Base-by-base conservation (phyloP, 2,113 vertebrate genomes). In the Oxyura jamaicensis region DNA sequence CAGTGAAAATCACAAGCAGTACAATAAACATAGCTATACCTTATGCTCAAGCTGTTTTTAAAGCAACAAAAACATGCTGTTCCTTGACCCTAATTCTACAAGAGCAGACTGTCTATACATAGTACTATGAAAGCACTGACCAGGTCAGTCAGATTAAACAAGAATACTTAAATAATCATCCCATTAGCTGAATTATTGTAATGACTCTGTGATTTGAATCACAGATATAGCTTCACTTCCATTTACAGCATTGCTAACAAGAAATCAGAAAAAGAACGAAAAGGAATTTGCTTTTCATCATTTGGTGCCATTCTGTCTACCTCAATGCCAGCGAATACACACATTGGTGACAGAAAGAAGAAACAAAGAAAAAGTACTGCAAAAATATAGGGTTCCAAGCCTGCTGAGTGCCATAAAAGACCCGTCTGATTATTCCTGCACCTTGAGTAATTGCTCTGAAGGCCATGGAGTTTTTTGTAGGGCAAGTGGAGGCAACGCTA, bases 121-220 rank as follows among this genome's bases (percentile, higher is more conserved):
- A 50, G 31, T 58, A 52, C 50, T 72, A 2, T 1, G 62, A 87
- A 91, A 93, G 44, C 39, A 95, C 67, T 92, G 86, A 78, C 18
- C 22, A 31, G n/a, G 53, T 76, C 90, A 91, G 42, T 55, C 68
- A 86, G 53, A 95, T 85, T 33, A 94, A 96, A 93, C 69, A 83
- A 46, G 44, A 83, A 73, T 41, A 79, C 44, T 86, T 94, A 85
- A 91, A 76, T 55, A 90, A 83, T 88, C 78, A 79, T 63, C 35
- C 74, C 52, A 86, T 96, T 94, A 96, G 41, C 75, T 76, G 78
- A 95, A 95, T 95, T 81, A 91, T 16, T 79, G 55, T 62, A 88
- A 91, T 85, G 63, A 67, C 67, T 78, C 73, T 15, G 25, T 39
- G 44, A 90, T 81, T 85, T 68, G 48, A 85, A 83, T 72, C 66